Evolutionary conservation across 1,140 invertebrate genomes (phyloP), one percentile per base, ranked within the genome.

Genomic region (Drosophila lini): DNA sequence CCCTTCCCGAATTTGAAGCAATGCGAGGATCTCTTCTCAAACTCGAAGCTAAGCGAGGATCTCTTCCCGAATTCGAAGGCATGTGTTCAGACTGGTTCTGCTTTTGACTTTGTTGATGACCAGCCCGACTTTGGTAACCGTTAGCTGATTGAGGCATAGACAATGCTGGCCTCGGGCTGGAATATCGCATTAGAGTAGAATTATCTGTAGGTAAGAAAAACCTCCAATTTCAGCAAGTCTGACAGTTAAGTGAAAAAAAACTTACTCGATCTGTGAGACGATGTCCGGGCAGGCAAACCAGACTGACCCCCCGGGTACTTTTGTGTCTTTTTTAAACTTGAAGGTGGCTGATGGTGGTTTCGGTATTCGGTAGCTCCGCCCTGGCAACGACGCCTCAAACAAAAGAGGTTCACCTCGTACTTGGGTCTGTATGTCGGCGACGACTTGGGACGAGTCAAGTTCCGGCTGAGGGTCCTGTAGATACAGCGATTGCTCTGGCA

Each of bases 401-500:
- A 67, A 38, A 22, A 69, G 16, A 69, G 28, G 13, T 32, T 55
- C 16, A 69, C n/a, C 10, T 55, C 45, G 16, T 69, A 69, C n/a
- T 34, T 38, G 13, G 58, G 5, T 2, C 36, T 67, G 16, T n/a
- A 22, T 5, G 13, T 4, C 0, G 63, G 1, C 0, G 63, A 1
- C 22, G 10, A 13, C 22, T 47, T 69, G 11, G 65, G 65, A 13
- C 65, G 59, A 15, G 31, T 19, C 19, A 11, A 4, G 3, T 47
- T 22, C 19, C 28, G 22, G 1, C 36, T 7, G 16, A 53, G 10
- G 0, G 62, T 44, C 32, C 31, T 67, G 62, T 69, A 69, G 19
- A 69, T 53, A 1, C 41, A 55, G 11, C 47, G 62, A 8, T 32
- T 36, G 16, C 19, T 64, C 65, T 69, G n/a, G 19, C 0, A 13